Base-by-base conservation (phyloP, 2,888 invertebrate species). In the Drosophila anceps region DNA sequence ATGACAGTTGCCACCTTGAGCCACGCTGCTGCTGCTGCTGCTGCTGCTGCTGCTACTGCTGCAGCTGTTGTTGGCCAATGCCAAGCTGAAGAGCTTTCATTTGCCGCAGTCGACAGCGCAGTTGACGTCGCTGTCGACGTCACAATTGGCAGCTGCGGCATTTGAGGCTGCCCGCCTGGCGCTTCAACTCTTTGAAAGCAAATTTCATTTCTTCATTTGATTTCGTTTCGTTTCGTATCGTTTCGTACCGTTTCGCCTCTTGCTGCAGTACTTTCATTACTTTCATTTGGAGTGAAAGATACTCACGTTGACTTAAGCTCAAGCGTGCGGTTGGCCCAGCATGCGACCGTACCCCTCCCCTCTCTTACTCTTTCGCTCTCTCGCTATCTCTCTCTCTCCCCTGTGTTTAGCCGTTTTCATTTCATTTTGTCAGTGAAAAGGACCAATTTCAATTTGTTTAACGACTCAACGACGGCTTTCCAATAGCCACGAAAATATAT, bases 161-260 rank as follows among this genome's bases (percentile, higher is more conserved):
- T 76, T 73, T 59, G 76, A 54, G 57, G 35, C 68, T 13, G 35
- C 12, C 37, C 20, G 46, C 48, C 48, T 48, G 48, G 48, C 48
- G 48, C 53, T 53, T 53, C 39, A 67, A 63, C 54, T 43, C 57
- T 43, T 57, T 57, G 57, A 87, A 87, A 87, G 87, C 87, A 81
- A 88, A 88, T 88, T 88, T 88, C 90, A 90, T 90, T 87, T 90
- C 83, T 90, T 90, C 85, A 90, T 90, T 90, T 90, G 86, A 88
- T 86, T 90, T 88, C 82, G 76, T 87, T 82, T 86, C 67, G 37
- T 54, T 77, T 72, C 48, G 37, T 54, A 74, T 72, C 48, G 39
- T 33, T 24, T 67, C 48, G 53, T 37, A 57, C 68, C 67, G 31
- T 43, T 44, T 57, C 41, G 51, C 68, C 50, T 64, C 51, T 60